Conservation (phyloP, 2,888 invertebrate genomes). For the Cynaeus angustus region DNA sequence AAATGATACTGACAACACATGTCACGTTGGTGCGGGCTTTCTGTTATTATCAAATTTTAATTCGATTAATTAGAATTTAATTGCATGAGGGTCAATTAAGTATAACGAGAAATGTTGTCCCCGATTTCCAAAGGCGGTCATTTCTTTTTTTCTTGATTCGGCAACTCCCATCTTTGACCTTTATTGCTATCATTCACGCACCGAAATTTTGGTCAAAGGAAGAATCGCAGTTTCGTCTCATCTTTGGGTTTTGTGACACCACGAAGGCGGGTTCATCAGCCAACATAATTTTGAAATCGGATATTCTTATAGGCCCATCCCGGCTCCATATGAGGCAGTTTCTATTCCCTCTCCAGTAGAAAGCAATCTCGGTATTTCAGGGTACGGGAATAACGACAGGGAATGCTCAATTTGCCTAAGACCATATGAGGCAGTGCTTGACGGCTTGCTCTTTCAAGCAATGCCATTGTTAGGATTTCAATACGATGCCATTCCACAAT, state of each 20-base stretch:
- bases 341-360: slow-evolving; percentile 40
- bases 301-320: slow-evolving; percentile 38
- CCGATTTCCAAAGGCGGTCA: too few relatives aligned
- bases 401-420: slow-evolving; percentile 55
- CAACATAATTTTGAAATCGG: slow-evolving; percentile 43
- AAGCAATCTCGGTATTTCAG: slow-evolving; percentile 47
- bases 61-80: too few relatives aligned
- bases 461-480: slow-evolving; percentile 48
- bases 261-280: slow-evolving; percentile 11
- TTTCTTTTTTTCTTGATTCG: too few relatives aligned
- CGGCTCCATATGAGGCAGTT: slow-evolving; percentile 40
- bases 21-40: too few relatives aligned
- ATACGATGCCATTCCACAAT: slow-evolving; percentile 37
- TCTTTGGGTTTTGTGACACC: not conserved
- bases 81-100: too few relatives aligned
- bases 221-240: not conserved
- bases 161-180: too few relatives aligned
- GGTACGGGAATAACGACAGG: slow-evolving; percentile 45
- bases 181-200: too few relatives aligned
- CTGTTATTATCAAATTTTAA: too few relatives aligned
- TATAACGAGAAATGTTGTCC: too few relatives aligned
- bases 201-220: too few relatives aligned
- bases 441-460: slow-evolving; percentile 43
- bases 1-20: too few relatives aligned
- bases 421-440: slow-evolving; percentile 52